Evolutionary conservation across 2,113 vertebrate genomes (phyloP), one percentile per base, ranked within the genome.

Genomic region (Ictidomys tridecemlineatus): DNA sequence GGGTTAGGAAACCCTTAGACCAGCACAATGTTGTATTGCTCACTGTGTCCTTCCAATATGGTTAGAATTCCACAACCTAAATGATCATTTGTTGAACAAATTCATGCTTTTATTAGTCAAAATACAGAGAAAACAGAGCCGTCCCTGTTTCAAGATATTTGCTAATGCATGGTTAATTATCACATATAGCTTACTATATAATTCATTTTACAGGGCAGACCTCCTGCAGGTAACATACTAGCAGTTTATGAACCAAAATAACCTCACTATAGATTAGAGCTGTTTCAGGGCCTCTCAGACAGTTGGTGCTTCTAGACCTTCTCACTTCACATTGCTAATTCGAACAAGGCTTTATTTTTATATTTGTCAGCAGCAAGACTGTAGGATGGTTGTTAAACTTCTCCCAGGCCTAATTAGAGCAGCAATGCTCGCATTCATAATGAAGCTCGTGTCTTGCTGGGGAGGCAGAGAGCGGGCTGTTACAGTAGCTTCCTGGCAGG

Each of bases 281-380:
- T 98, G 98, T 98, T 98, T 98, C 98, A 98, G 98, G 97, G 91
- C 98, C 98, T 98, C 98, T 98, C 98, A 99, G 99, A 99, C 99
- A 98, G 98, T 99, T 98, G 98, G 97, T 98, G 98, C 98, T 99
- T 98, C 99, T 98, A 99, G 98, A 97, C 98, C 98, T 98, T 99
- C 98, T 99, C 98, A 98, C 98, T 99, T 99, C 99, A 98, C 99
- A 97, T 99, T 99, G 99, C 99, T 99, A 99, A 99, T 99, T 99
- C 98, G 98, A 99, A 99, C 99, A 99, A 99, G 99, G 99, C 98
- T 99, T 99, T 99, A 99, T 99, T 99, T 99, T 99, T 99, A 99
- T 99, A 99, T 99, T 98, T 99, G 99, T 99, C 99, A 98, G 99
- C 98, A 98, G 99, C 98, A 98, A 99, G 98, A 99, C 99, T 99